phyloP scores from a whole-genome alignment of 2,113 vertebrate genomes.

The Manacus vitellinus region DNA sequence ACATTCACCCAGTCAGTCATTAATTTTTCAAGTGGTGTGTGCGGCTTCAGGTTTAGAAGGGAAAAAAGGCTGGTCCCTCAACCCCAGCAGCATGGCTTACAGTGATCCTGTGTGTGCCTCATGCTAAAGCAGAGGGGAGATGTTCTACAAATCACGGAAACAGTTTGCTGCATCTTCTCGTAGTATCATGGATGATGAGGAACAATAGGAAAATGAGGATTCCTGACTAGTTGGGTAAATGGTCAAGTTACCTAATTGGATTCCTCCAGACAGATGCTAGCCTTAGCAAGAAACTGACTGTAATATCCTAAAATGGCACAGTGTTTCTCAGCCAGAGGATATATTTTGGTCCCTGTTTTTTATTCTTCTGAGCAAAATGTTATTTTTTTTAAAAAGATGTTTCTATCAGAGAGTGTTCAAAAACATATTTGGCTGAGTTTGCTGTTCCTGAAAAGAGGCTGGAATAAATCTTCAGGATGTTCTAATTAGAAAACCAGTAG shows the following conservation, averaged over 20 bases:
- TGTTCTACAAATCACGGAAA: background rate
- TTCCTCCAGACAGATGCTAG: background rate
- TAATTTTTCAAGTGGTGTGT: background rate
- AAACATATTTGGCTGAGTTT: background rate
- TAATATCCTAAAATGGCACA: background rate
- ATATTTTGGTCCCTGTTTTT: background rate
- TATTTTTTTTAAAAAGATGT: background rate
- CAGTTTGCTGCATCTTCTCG: background rate
- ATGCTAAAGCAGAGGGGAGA: background rate
- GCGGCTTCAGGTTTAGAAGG: background rate
- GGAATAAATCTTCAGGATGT: background rate
- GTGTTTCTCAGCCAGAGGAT: background rate
- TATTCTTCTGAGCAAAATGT: background rate
- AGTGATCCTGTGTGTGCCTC: background rate
- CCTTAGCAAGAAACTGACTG: background rate
- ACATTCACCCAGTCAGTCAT: background rate
- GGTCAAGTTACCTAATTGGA: background rate
- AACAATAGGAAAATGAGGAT: background rate
- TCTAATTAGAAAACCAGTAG: background rate
- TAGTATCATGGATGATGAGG: background rate
- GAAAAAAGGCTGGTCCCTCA: background rate
- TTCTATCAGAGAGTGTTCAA: background rate
- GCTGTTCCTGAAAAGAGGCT: background rate
- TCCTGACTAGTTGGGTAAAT: background rate
- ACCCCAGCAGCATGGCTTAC: background rate